A percentile compares a stretch with the other conserved stretches of the same genome.
Evolutionary conservation across 2,888 invertebrate genomes (phyloP).

Genomic region (Sinotaia quadrata): DNA sequence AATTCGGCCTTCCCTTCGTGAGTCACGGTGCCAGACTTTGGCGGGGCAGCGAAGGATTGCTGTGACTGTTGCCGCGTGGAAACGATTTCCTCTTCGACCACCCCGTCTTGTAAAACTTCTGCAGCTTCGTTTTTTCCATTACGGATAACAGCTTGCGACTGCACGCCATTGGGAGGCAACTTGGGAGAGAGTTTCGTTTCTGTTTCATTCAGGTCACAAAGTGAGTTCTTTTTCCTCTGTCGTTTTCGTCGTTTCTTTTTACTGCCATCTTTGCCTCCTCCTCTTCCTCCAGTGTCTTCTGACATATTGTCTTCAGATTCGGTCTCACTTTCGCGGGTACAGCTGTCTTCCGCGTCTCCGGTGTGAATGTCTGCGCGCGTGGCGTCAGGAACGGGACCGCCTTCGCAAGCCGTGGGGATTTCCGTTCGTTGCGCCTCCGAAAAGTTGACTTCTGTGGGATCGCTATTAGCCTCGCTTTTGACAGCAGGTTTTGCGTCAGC

Average conservation of each 20-base stretch:
- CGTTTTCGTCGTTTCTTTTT: constrained; percentile 20
- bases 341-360: not conserved
- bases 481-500: not conserved
- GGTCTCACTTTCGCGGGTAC: not conserved
- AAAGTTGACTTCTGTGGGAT: not conserved
- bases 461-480: not conserved
- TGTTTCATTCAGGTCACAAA: not conserved
- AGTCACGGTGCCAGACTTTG: too few species aligned
- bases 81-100: too few species aligned
- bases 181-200: not conserved
- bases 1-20: too few species aligned
- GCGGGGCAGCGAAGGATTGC: too few species aligned
- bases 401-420: not conserved
- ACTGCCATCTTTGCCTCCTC: not conserved
- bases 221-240: constrained; percentile 2
- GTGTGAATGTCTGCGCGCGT: constrained; percentile 20
- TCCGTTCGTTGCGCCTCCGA: not conserved
- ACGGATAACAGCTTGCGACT: not conserved
- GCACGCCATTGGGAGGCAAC: too few species aligned
- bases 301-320: constrained; percentile 17
- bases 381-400: not conserved
- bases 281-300: not conserved
- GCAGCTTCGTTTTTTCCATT: not conserved
- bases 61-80: too few species aligned
- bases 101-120: too few species aligned